Conservation (phyloP, 2,113 vertebrate genomes). For the Tragelaphus strepsiceros region DNA sequence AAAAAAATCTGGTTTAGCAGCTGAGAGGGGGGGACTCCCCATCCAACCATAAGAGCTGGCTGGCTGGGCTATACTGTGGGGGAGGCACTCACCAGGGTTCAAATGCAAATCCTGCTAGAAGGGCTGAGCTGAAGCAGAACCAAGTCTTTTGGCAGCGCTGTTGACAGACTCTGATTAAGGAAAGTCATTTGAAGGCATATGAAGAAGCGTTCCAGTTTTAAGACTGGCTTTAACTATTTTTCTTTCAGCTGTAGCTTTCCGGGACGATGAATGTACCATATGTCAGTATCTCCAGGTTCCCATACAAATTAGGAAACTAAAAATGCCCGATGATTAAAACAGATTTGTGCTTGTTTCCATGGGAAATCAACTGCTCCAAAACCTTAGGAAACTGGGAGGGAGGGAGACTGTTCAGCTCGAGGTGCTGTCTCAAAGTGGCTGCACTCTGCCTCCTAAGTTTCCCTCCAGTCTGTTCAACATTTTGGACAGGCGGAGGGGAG, state of each 20-base stretch:
- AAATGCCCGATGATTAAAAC: conserved; percentile 72
- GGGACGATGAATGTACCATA: conserved; percentile 71
- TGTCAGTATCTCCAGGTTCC: conserved; percentile 72
- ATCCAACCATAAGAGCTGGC: background rate
- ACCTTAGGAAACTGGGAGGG: background rate
- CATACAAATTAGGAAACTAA: conserved; percentile 76
- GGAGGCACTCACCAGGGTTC: background rate
- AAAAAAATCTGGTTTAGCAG: background rate
- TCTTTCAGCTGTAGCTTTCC: conserved; percentile 57
- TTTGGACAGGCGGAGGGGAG: background rate
- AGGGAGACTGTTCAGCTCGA: background rate
- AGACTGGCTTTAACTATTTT: conserved; percentile 18
- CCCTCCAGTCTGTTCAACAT: no score
- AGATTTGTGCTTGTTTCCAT: conserved; percentile 70
- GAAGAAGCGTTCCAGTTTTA: background rate
- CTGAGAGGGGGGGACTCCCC: background rate
- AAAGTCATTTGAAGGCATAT: conserved; percentile 12
- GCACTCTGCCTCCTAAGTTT: background rate
- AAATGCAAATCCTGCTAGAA: background rate
- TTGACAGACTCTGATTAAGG: background rate
- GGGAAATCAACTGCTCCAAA: conserved; percentile 63
- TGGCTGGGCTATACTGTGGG: background rate
- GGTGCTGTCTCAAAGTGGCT: background rate
- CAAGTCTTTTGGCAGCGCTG: background rate
- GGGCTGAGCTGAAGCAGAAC: background rate